These are phyloP conservation scores for Pandion haliaetus DNA, from an alignment of 2,113 vertebrate species.

Conservation along the genomic window DNA sequence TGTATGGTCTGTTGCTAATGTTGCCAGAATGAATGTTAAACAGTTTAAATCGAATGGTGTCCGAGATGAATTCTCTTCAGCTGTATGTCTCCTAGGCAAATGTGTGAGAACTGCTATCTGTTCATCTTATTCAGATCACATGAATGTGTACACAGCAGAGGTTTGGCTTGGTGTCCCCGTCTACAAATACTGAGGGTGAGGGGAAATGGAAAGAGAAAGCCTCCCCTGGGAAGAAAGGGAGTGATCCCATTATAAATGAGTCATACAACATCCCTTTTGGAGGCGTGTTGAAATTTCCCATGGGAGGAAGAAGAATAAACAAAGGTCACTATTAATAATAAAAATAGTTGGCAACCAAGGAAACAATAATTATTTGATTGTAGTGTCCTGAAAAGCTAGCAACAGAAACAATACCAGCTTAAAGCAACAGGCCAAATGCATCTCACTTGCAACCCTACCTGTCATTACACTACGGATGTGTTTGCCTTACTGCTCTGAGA, in stretches of 20 bases:
- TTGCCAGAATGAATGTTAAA: constrained; percentile 5
- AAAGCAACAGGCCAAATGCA: not conserved
- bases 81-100: not conserved
- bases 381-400: constrained; percentile 17
- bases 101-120: constrained; percentile 46
- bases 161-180: not conserved
- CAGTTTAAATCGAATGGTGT: not conserved
- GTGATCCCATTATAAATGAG: constrained; percentile 43
- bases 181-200: not conserved
- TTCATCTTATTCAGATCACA: constrained; percentile 7
- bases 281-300: constrained; percentile 62
- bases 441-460: not conserved
- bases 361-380: constrained; percentile 54
- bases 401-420: constrained; percentile 11
- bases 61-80: constrained; percentile 13
- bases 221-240: constrained; percentile 48
- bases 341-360: constrained; percentile 38
- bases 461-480: not conserved
- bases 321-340: constrained; percentile 52
- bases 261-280: constrained; percentile 39
- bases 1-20: not conserved
- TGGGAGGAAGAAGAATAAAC: constrained; percentile 62
- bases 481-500: not conserved
- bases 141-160: constrained; percentile 32
- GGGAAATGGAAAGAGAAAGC: not conserved